These are phyloP conservation scores for Galeopterus variegatus DNA, from an alignment of 2,113 vertebrate genomes.

Conservation along the genomic window DNA sequence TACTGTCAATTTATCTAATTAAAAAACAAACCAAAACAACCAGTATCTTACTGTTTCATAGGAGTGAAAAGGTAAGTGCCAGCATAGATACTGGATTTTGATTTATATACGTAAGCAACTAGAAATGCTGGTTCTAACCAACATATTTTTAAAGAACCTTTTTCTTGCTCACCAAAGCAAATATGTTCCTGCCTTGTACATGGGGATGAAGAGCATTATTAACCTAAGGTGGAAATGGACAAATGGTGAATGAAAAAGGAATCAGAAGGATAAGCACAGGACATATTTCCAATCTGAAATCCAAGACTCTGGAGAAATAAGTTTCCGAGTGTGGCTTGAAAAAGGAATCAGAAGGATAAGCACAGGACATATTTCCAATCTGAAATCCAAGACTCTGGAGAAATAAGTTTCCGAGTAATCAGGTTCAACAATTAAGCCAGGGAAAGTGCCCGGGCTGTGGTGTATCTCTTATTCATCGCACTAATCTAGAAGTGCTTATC, in stretches of 20 bases:
- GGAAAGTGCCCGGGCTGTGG: not conserved
- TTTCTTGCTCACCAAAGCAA: not conserved
- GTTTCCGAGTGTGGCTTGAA: not conserved
- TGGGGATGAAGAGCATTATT: not conserved
- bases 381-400: conserved; percentile 52
- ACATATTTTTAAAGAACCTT: not conserved
- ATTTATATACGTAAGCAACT: not conserved
- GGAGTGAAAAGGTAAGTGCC: not conserved
- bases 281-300: conserved; percentile 14
- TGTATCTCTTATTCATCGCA: not conserved
- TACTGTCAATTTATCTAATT: not conserved
- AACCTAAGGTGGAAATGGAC: not conserved
- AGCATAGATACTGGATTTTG: not conserved
- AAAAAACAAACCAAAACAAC: not conserved
- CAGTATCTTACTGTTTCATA: not conserved
- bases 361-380: not conserved
- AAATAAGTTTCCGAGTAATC: not conserved
- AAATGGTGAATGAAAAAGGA: not conserved
- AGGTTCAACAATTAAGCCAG: not conserved
- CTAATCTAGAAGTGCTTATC: not conserved
- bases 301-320: conserved; percentile 22
- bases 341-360: not conserved
- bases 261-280: not conserved
- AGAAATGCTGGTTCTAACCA: not conserved
- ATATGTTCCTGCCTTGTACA: not conserved